Percentiles rank a stretch among this genome's conserved stretches.
Conservation (phyloP, 2,888 invertebrate genomes). For the Pristionchus fissidentatus region DNA sequence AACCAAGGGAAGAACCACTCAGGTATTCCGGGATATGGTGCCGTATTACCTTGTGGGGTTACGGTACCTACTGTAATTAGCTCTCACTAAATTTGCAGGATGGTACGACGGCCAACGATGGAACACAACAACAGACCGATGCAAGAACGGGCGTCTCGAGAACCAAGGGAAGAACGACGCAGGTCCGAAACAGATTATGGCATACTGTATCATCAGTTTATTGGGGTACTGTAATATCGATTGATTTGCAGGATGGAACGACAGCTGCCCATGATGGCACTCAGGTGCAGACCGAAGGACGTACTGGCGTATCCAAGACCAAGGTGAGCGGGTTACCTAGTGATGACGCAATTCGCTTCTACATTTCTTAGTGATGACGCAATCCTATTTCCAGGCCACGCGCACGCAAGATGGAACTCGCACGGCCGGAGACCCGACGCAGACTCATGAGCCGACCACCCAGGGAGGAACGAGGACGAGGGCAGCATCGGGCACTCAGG, state of each 20-base stretch:
- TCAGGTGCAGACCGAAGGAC: neutral
- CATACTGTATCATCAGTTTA: no score
- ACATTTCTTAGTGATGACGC: neutral
- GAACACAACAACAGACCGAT: neutral
- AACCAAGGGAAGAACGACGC: constrained; percentile 14
- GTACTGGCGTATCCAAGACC: neutral
- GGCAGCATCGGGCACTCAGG: no score
- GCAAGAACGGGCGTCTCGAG: neutral
- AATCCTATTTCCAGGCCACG: neutral
- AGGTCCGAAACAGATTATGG: no score
- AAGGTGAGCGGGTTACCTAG: neutral
- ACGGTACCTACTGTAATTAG: neutral
- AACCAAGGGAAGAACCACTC: constrained; percentile 27
- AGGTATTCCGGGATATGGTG: neutral
- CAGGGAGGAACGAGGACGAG: no score
- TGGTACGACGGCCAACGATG: neutral
- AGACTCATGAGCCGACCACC: neutral
- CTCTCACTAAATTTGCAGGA: neutral
- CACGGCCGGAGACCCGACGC: no score
- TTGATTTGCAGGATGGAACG: neutral
- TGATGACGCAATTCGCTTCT: neutral
- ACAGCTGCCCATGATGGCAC: neutral
- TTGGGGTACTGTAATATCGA: no score
- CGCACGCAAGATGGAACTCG: constrained; percentile 15
- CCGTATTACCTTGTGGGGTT: neutral